These are phyloP conservation scores for Miniopterus natalensis DNA, from an alignment of 2,113 vertebrate genomes.

Conservation along the genomic window DNA sequence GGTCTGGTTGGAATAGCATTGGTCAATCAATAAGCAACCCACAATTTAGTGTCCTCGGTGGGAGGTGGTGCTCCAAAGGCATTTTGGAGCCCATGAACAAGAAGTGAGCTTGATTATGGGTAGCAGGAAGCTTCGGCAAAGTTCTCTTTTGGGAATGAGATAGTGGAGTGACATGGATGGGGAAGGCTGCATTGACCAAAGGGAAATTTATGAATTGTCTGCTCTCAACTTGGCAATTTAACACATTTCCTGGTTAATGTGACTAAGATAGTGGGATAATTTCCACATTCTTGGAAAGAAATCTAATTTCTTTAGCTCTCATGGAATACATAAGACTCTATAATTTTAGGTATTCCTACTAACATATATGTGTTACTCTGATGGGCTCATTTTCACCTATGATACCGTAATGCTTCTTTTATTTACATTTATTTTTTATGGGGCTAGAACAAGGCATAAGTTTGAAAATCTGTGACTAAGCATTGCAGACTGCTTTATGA, in stretches of 20 bases:
- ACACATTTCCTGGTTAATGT: not conserved
- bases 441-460: conserved; percentile 27
- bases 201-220: not conserved
- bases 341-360: not conserved
- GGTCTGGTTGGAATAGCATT: not conserved
- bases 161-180: too few relatives aligned
- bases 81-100: not conserved
- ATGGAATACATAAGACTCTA: not conserved
- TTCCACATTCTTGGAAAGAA: not conserved
- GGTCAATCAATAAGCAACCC: not conserved
- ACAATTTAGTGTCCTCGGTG: not conserved
- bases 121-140: not conserved
- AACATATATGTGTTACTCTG: not conserved
- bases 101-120: not conserved
- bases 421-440: conserved; percentile 52
- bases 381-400: not conserved
- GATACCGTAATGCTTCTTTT: not conserved
- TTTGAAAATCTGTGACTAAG: conserved; percentile 22
- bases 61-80: too few relatives aligned
- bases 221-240: not conserved
- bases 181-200: not conserved
- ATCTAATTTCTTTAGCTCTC: not conserved
- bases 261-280: not conserved
- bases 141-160: not conserved
- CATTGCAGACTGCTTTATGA: not conserved